Conservation (phyloP, 35 echinoderm and acorn worm species). For the Heliocidaris erythrogramma region DNA sequence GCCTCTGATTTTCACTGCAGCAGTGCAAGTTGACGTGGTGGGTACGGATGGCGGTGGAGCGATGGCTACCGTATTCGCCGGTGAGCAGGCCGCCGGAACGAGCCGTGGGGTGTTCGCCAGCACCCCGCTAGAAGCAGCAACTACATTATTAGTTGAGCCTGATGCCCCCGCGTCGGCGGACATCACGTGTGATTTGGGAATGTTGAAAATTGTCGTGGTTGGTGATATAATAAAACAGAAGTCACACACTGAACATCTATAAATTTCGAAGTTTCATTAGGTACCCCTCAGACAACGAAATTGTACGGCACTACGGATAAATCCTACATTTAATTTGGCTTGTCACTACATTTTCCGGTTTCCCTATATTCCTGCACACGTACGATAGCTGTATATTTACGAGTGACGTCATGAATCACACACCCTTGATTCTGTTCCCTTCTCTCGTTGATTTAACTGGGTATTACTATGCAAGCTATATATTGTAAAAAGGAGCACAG, state of each 20-base stretch:
- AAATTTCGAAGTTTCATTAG: neutral
- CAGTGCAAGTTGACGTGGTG: conserved; percentile 55
- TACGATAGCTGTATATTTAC: neutral
- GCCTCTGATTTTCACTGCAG: conserved; percentile 84
- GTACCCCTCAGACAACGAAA: neutral
- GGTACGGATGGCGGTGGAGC: conserved; percentile 20
- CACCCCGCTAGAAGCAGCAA: neutral
- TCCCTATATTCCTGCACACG: neutral
- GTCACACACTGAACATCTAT: neutral
- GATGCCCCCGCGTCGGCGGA: conserved; percentile 72
- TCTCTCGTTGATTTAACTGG: neutral
- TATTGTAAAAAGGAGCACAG: neutral
- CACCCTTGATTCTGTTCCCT: conserved; percentile 32
- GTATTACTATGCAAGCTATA: neutral
- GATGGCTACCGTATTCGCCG: conserved; percentile 33
- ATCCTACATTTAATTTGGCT: neutral
- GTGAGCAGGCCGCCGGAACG: conserved; percentile 25
- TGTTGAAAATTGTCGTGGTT: conserved; percentile 24
- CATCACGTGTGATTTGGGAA: conserved; percentile 43
- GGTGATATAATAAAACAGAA: neutral
- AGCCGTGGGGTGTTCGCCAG: conserved; percentile 29
- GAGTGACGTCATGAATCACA: conserved; percentile 36
- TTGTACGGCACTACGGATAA: neutral
- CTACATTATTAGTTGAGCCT: conserved; percentile 12
- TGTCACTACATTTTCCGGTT: conserved; percentile 38